Evolutionary conservation across 2,797 vertebrate species (phyloP).

Genomic region (Esox masquinongy): DNA sequence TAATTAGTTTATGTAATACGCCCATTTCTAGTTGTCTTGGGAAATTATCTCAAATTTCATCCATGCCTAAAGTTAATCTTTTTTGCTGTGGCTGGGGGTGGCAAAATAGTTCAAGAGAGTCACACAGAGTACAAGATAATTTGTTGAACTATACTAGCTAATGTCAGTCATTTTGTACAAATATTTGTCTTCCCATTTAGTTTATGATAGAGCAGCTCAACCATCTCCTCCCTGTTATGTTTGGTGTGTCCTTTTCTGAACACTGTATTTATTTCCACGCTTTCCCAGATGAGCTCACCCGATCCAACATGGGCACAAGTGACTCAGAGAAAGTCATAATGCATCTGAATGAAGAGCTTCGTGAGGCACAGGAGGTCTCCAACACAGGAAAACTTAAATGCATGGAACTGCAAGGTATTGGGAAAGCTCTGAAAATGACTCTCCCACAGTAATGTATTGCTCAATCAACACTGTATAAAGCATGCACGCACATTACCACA

Average conservation of each 20-base stretch:
- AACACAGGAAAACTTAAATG: conserved; percentile 88
- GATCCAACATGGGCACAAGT: conserved; percentile 82
- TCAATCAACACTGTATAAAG: neutral
- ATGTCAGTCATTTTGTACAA: neutral
- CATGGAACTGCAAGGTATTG: conserved; percentile 93
- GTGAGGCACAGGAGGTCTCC: conserved; percentile 87
- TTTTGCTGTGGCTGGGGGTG: conserved; percentile 22
- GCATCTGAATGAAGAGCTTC: conserved; percentile 86
- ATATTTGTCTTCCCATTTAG: neutral
- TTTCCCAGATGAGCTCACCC: conserved; percentile 84
- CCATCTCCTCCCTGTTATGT: neutral
- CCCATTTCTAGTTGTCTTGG: conserved; percentile 68
- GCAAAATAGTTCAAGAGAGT: neutral
- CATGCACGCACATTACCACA: neutral
- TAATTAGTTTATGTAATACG: conserved; percentile 77
- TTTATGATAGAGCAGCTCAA: too few species aligned
- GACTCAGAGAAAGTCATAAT: conserved; percentile 91
- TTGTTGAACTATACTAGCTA: neutral
- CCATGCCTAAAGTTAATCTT: conserved; percentile 63
- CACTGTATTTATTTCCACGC: conserved; percentile 11
- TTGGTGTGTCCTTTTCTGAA: neutral
- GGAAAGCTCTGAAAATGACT: neutral
- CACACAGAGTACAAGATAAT: neutral
- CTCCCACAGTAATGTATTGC: neutral
- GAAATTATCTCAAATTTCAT: conserved; percentile 70